Evolutionary conservation across 2,888 invertebrate species (phyloP).

Genomic region (Pachydiplax longipennis): DNA sequence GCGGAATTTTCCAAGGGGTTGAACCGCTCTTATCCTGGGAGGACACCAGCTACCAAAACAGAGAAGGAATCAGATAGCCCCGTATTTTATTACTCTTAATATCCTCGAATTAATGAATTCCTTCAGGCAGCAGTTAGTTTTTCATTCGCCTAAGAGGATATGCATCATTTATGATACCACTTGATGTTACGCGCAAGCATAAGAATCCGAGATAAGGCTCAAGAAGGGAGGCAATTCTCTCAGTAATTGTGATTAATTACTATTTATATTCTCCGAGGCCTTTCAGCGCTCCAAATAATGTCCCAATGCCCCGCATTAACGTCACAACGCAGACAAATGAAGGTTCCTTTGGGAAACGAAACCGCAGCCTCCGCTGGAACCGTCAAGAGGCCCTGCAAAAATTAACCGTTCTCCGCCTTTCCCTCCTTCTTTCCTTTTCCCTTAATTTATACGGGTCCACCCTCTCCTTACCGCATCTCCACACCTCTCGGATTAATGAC

Average conservation of each 20-base stretch:
- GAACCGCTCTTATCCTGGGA: too few relatives aligned
- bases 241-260: slow-evolving; percentile 34
- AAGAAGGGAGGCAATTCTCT: neutral
- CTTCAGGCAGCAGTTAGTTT: too few relatives aligned
- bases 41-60: too few relatives aligned
- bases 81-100: too few relatives aligned
- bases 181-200: neutral
- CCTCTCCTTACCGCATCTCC: slow-evolving; percentile 42
- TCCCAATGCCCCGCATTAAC: slow-evolving; percentile 27
- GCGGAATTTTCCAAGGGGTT: too few relatives aligned
- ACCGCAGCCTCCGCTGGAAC: slow-evolving; percentile 35
- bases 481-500: slow-evolving; percentile 39
- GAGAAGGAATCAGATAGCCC: too few relatives aligned
- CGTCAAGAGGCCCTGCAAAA: slow-evolving; percentile 39
- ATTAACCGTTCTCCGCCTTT: slow-evolving; percentile 1
- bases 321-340: slow-evolving; percentile 34
- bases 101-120: too few relatives aligned
- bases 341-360: slow-evolving; percentile 26
- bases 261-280: slow-evolving; percentile 9
- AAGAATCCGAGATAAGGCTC: neutral
- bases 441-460: slow-evolving; percentile 35
- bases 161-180: neutral
- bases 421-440: neutral
- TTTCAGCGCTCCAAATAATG: slow-evolving; percentile 32
- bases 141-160: too few relatives aligned